Percentiles rank a stretch among this genome's conserved stretches.
Evolutionary conservation across 2,888 invertebrate species (phyloP).

Genomic region (Nematopogon swammerdamellus): DNA sequence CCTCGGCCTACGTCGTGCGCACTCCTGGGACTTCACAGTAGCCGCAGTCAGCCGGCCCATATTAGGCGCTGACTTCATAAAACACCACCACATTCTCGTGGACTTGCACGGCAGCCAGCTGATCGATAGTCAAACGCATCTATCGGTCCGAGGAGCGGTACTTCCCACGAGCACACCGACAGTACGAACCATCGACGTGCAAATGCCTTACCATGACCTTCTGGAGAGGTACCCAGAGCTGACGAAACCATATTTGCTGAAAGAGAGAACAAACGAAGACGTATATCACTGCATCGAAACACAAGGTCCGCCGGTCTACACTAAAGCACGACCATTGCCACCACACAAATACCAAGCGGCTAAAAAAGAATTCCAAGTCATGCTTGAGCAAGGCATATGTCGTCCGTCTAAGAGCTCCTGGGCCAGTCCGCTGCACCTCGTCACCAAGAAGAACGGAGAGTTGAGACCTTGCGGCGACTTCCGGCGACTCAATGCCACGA

Average conservation of each 20-base stretch:
- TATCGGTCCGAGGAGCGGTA: no score
- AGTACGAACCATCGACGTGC: no score
- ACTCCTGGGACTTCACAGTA: conserved; percentile 13
- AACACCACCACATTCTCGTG: conserved; percentile 11
- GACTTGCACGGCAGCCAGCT: conserved; percentile 11
- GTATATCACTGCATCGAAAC: not conserved
- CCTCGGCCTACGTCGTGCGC: conserved; percentile 13
- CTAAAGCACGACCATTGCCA: not conserved
- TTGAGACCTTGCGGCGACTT: conserved; percentile 22
- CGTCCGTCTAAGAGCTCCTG: conserved; percentile 5
- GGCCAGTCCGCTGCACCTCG: conserved; percentile 10
- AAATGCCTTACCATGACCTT: no score
- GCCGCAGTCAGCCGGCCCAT: conserved; percentile 14
- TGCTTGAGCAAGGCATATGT: not conserved
- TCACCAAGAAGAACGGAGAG: conserved; percentile 9
- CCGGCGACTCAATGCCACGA: conserved; percentile 17
- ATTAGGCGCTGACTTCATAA: conserved; percentile 16
- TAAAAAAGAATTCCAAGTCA: conserved; percentile 8
- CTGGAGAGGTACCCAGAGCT: no score
- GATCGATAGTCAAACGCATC: conserved; percentile 7
- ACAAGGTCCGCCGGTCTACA: not conserved
- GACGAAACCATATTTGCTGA: no score
- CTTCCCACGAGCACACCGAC: no score
- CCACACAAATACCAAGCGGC: conserved; percentile 1
- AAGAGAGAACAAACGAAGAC: no score